Evolutionary conservation across 30 jellyfish, hydroid and myxozoan species (phyloP), one percentile per base, ranked within the genome.

Genomic region (Chrysaora quinquecirrha): DNA sequence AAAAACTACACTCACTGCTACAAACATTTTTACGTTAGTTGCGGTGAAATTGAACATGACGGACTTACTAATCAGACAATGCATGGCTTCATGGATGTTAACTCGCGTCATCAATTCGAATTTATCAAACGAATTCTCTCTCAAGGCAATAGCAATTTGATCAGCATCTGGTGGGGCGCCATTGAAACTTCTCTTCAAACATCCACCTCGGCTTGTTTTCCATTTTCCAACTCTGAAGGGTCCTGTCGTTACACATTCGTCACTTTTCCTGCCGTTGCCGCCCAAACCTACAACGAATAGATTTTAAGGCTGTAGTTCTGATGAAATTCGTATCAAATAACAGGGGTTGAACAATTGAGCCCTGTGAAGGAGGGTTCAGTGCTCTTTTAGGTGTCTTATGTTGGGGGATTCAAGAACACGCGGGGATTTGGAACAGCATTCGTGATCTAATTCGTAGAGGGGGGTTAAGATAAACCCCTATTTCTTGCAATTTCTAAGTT

Each of bases 81-180:
- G 91, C 77, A 89, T 81, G 11, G 82, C 78, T 24, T 76, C 91
- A 85, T 89, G 97, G 18, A 89, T 22, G 22, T 56, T 75, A n/a
- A 82, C 73, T 23, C 97, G 73, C 30, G 75, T 63, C 87, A 68
- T 54, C 21, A 63, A 28, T 25, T 89, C 97, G 58, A 89, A 89
- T 2, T 65, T 25, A 2, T 38, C 50, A 48, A 82, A 83, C 0
- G 32, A 23, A 12, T 77, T 72, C 33, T 34, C 73, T 9, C 70
- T 33, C 61, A 67, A 2, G 23, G 78, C 77, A 31, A 54, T 76
- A 20, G 63, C 75, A 29, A 71, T 54, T 34, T 61, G 69, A 67
- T 28, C 96, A n/a, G 96, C 96, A 66, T 86, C 96, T 1, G 96
- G 87, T 28, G 90, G 91, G 7, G 48, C 27, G 1, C 87, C 82